Percentiles rank a stretch among this genome's conserved stretches.
Evolutionary conservation across 2,113 vertebrate species (phyloP).

Genomic region (Oncorhynchus mykiss): DNA sequence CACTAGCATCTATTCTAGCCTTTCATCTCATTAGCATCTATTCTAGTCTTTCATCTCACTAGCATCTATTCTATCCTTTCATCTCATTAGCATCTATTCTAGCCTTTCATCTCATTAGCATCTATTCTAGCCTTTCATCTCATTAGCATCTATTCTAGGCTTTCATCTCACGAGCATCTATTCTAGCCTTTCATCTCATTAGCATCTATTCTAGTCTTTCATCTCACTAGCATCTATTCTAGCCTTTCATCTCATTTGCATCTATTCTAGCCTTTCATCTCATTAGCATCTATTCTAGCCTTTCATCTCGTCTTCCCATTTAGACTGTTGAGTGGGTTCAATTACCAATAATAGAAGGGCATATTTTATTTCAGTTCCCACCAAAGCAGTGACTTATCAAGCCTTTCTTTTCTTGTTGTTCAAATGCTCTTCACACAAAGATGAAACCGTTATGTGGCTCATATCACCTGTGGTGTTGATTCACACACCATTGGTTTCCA

Average conservation of each 20-base stretch:
- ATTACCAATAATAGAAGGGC: slow-evolving; percentile 51
- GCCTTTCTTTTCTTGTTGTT: slow-evolving; percentile 19
- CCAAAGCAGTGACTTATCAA: slow-evolving; percentile 46
- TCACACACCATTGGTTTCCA: slow-evolving; percentile 26
- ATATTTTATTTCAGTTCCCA: slow-evolving; percentile 43
- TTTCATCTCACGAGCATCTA: not conserved
- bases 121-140: slow-evolving; percentile 5
- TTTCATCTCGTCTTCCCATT: slow-evolving; percentile 19
- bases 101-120: not conserved
- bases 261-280: slow-evolving; percentile 6
- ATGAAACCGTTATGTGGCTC: slow-evolving; percentile 39
- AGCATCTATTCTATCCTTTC: too few relatives aligned
- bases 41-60: too few relatives aligned
- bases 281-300: not conserved
- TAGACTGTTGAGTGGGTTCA: slow-evolving; percentile 49
- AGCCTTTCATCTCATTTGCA: not conserved
- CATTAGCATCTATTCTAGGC: not conserved
- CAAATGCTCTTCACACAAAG: slow-evolving; percentile 44
- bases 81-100: not conserved
- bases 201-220: too few relatives aligned
- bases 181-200: too few relatives aligned
- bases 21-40: too few relatives aligned
- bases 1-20: too few relatives aligned
- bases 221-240: not conserved
- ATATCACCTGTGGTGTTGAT: slow-evolving; percentile 42